Base-by-base conservation (phyloP, 2,888 invertebrate genomes). In the Trisateles emortualis region DNA sequence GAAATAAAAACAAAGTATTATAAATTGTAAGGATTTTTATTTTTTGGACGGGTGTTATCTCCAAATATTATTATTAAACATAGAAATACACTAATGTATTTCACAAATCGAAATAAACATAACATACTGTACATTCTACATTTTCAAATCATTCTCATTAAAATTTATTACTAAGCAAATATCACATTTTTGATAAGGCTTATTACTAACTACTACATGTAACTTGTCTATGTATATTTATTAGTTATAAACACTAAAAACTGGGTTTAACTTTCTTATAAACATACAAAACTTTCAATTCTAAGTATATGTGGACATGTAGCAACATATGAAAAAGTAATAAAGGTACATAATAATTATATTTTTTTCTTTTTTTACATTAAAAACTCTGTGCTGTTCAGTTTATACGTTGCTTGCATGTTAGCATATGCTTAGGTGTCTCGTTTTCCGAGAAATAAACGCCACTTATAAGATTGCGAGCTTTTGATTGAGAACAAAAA, bases 21-120 rank as follows among this genome's bases (percentile, higher is more conserved):
- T 57, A 5, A 61, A 39, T 61, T 59, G 45, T 72, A 74, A 70
- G 81, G n/a, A 80, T 78, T 52, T 84, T 86, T 84, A 85, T 83
- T 86, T 66, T 64, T 39, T 77, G 84, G 85, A 86, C 83, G 82
- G 76, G 65, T 68, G 60, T 67, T 52, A 68, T 52, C 59, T 65
- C 59, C 66, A 68, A 65, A 49, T 60, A 63, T 57, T 68, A 57
- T 58, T 54, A 29, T 11, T 32, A 32, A 32, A 49, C 40, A 59
- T 52, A 63, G 53, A 64, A 59, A 65, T 54, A 68, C 61, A 64
- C 43, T 49, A 50, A 30, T 45, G 42, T 71, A 55, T 65, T 61
- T 62, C 51, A 51, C 63, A 56, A 58, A 60, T 60, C 47, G 59
- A 57, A 64, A 56, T 50, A 54, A 24, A 63, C 22, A 22, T 22